Percentiles rank a stretch among this genome's conserved stretches.
Conservation (phyloP, 1,140 invertebrate genomes). For the Bombus difficillimus region DNA sequence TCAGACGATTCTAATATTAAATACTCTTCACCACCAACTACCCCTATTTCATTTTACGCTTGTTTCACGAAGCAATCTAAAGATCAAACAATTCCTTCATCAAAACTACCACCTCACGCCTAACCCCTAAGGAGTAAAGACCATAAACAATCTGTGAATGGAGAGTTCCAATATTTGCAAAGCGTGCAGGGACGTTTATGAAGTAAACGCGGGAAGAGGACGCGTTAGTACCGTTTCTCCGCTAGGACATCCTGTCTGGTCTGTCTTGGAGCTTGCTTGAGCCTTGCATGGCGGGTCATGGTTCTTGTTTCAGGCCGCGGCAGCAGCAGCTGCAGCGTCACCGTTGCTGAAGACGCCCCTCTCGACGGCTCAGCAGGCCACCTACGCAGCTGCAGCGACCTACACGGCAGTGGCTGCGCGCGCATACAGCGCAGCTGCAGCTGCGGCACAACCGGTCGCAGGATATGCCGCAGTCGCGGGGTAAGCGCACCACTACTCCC, state of each 20-base stretch:
- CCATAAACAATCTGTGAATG: not conserved
- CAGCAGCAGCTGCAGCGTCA: conserved; percentile 87
- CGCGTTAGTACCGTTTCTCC: conserved; percentile 60
- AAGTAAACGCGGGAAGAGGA: conserved; percentile 21
- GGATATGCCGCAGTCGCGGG: conserved; percentile 88
- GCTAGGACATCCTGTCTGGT: conserved; percentile 58
- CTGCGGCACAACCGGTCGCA: conserved; percentile 86
- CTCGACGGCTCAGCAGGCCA: conserved; percentile 88
- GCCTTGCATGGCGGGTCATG: conserved; percentile 84
- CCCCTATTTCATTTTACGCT: too few relatives aligned
- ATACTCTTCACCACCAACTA: too few relatives aligned
- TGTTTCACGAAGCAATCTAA: not conserved
- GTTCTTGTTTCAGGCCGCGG: conserved; percentile 84
- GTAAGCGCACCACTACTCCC: conserved; percentile 79
- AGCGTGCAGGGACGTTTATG: conserved; percentile 11
- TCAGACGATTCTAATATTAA: too few relatives aligned
- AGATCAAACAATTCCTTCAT: not conserved
- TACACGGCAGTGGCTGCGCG: conserved; percentile 92
- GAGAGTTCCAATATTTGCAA: not conserved
- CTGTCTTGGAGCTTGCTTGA: conserved; percentile 78
- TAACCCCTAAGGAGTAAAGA: not conserved
- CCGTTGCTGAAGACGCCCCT: conserved; percentile 87
- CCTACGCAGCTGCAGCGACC: conserved; percentile 91
- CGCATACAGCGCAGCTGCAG: conserved; percentile 87
- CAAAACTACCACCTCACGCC: not conserved